These are phyloP conservation scores for Netelia melanura DNA, from an alignment of 2,888 invertebrate species.

Conservation along the genomic window DNA sequence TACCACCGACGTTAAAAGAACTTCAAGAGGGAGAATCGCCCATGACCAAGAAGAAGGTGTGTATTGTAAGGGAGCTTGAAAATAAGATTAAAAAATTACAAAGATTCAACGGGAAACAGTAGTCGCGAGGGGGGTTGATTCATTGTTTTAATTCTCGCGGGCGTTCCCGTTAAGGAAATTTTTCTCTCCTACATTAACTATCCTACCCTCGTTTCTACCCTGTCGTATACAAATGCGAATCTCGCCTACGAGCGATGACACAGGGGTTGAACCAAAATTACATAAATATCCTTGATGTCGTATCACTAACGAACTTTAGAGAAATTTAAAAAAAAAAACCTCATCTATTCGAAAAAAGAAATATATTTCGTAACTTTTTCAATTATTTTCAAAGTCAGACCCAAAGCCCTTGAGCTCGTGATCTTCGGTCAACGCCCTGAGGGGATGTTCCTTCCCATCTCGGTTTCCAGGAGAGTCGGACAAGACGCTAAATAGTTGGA, in stretches of 20 bases:
- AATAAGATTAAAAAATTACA: constrained; percentile 16
- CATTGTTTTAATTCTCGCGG: constrained; percentile 26
- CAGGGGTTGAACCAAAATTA: neutral
- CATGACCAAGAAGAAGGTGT: neutral
- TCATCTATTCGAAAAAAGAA: neutral
- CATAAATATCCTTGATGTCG: neutral
- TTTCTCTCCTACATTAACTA: constrained; percentile 4
- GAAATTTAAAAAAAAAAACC: neutral
- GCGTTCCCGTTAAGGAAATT: constrained; percentile 34
- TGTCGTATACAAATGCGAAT: neutral
- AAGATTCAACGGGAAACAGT: constrained; percentile 15
- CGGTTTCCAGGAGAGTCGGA: constrained; percentile 27
- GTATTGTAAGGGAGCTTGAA: neutral
- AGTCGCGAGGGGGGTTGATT: constrained; percentile 27
- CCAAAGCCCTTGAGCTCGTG: neutral
- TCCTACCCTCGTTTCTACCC: neutral
- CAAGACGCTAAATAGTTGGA: constrained; percentile 56
- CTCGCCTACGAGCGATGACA: neutral
- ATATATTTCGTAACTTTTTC: neutral
- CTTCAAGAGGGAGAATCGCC: neutral
- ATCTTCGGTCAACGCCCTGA: constrained; percentile 28
- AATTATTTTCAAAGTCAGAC: neutral
- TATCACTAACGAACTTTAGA: neutral
- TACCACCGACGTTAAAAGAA: neutral
- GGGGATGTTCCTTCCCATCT: constrained; percentile 11